Evolutionary conservation across 2,888 invertebrate genomes (phyloP), one percentile per base, ranked within the genome.

Genomic region (Lasius fuliginosus): DNA sequence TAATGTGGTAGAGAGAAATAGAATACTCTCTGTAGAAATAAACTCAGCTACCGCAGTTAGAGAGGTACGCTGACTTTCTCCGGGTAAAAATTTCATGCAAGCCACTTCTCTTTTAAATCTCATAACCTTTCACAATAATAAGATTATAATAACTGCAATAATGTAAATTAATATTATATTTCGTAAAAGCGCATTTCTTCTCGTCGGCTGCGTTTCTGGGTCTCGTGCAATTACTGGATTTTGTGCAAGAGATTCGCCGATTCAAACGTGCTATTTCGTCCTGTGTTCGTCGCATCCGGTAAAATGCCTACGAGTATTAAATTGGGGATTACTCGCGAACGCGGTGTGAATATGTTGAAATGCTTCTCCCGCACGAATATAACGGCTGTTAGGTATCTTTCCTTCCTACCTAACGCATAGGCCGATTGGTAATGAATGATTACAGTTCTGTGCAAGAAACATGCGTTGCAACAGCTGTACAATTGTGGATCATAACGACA

Each of bases 401-500:
- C 56, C 40, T 64, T 69, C 46, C 49, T 60, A 33, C 46, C 49
- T 60, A 33, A 56, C 27, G 36, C 23, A 56, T 74, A 60, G 30
- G 42, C 15, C 36, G 60, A 67, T 71, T 73, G 58, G 46, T 27
- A 77, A 73, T 58, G 46, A 27, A 73, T 65, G 53, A 85, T 85
- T 69, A 76, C n/a, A 42, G 12, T 84, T 68, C 46, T 65, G 62
- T 68, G 67, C 46, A 68, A 68, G 58, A 83, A 77, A 69, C 62
- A 33, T 42, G n/a, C 42, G 40, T 85, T 53, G 77, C 71, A 77
- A 53, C 76, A 56, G 40, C 36, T 53, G 36, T 42, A 73, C 53
- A 49, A 74, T 77, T 56, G 30, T 56, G 40, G 53, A 77, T 77
- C 40, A 30, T 64, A 73, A 58, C 84, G 85, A 84, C 86, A 85